These are phyloP conservation scores for Diplolepis rosae DNA, from an alignment of 2,888 invertebrate species.

Conservation along the genomic window DNA sequence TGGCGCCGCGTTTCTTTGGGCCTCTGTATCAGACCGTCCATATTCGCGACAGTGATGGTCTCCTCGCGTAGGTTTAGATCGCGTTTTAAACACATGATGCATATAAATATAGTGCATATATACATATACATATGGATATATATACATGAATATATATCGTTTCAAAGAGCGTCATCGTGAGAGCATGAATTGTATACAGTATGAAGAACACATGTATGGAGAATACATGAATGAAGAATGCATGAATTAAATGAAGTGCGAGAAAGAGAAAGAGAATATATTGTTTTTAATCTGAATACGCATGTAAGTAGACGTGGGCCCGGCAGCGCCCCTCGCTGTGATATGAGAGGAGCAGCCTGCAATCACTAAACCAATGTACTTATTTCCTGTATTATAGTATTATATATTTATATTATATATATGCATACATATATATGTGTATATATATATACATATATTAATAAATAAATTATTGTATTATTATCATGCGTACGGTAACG, in stretches of 20 bases:
- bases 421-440: background rate
- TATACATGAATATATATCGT: slow-evolving; percentile 50
- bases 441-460: slow-evolving; percentile 43
- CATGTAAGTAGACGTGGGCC: slow-evolving; percentile 69
- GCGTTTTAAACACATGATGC: slow-evolving; percentile 45
- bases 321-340: slow-evolving; percentile 74
- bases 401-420: slow-evolving; percentile 54
- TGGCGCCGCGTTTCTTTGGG: slow-evolving; percentile 60
- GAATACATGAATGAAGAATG: slow-evolving; percentile 2
- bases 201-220: background rate
- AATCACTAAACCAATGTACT: slow-evolving; percentile 74
- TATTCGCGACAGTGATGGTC: slow-evolving; percentile 61
- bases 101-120: slow-evolving; percentile 48
- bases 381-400: slow-evolving; percentile 73
- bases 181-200: slow-evolving; percentile 57
- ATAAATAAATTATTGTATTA: slow-evolving; percentile 63
- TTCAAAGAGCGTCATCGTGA: slow-evolving; percentile 50
- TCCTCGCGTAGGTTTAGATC: slow-evolving; percentile 55
- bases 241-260: slow-evolving; percentile 13
- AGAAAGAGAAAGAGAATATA: slow-evolving; percentile 25
- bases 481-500: slow-evolving; percentile 47
- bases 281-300: slow-evolving; percentile 27
- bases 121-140: slow-evolving; percentile 48
- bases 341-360: slow-evolving; percentile 74
- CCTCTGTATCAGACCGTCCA: slow-evolving; percentile 57